A percentile compares a stretch with the other conserved stretches of the same genome.
Conservation (phyloP, 1,140 invertebrate genomes). For the Monomorium pharaonis region DNA sequence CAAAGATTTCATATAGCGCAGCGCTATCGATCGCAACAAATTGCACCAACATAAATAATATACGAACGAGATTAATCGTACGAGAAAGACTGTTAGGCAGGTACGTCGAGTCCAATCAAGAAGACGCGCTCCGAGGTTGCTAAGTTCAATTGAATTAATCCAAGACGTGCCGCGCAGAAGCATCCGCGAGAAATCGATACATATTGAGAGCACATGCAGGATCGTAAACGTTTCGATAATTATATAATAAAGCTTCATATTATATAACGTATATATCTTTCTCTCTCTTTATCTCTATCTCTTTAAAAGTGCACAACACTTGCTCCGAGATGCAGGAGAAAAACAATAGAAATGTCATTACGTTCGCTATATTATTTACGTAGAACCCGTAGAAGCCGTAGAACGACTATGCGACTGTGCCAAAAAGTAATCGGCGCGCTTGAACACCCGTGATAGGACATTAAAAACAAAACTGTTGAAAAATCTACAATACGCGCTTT, state of each 20-base stretch:
- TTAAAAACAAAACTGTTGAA: conserved; percentile 34
- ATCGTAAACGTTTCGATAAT: conserved; percentile 23
- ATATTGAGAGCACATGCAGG: neutral
- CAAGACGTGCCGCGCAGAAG: neutral
- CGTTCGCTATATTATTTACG: neutral
- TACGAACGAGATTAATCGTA: conserved; percentile 30
- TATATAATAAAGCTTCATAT: conserved; percentile 29
- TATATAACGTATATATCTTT: neutral
- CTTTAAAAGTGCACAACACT: neutral
- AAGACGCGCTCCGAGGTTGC: neutral
- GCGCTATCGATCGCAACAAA: neutral
- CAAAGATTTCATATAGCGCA: neutral
- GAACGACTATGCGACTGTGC: conserved; percentile 13
- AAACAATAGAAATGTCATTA: conserved; percentile 33
- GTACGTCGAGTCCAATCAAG: conserved; percentile 9
- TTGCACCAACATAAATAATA: conserved; percentile 13
- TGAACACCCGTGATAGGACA: conserved; percentile 16
- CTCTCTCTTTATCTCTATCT: neutral
- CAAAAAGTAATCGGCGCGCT: conserved; percentile 4
- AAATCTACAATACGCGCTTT: neutral
- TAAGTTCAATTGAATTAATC: conserved; percentile 50
- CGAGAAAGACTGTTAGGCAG: neutral
- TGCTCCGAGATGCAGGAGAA: neutral
- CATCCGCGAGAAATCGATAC: conserved; percentile 26
- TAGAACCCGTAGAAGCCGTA: neutral